Evolutionary conservation across 2,888 invertebrate genomes (phyloP), one percentile per base, ranked within the genome.

Genomic region (Cephus pulcher): DNA sequence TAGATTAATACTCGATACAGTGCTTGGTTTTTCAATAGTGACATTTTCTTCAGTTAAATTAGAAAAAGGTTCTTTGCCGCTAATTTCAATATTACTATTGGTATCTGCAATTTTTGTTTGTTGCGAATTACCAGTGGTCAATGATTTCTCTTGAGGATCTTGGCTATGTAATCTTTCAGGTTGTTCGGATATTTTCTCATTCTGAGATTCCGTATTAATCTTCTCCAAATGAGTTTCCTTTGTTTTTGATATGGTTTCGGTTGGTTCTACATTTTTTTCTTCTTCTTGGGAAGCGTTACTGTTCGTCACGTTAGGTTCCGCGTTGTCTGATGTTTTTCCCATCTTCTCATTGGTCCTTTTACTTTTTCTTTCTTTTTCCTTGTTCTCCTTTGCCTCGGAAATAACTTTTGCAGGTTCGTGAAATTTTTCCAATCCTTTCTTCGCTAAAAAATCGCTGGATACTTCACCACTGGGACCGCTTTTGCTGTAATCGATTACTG

Each of bases 401-500:
- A 79, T 84, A 76, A 81, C 73, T 81, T 84, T 86, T 78, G 75
- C 75, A 32, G 76, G 75, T 75, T 87, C 87, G 77, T 81, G 81
- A 73, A 80, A 80, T 37, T 82, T 85, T 84, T 86, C 85, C 79
- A 77, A 77, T 76, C 78, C 80, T 34, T 82, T 80, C 75, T 80
- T 82, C 34, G 81, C 82, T 80, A 86, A 86, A 86, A 87, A 85
- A 84, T 87, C 85, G 76, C 70, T 82, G 6, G 85, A 76, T 71
- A 78, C 76, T 78, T 88, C 85, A n/a, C 84, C 80, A 68, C 82
- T 80, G 9, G 56, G 73, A 37, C 80, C 79, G 78, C 82, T 81
- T 1, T 84, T 84, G n/a, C 86, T 86, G 78, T 88, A 89, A 82
- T 89, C 87, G 73, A 88, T 88, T 9, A 89, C 81, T 2, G 89